Evolutionary conservation across 2,888 invertebrate genomes (phyloP).

Genomic region (Venustoraphidia nigricollis): DNA sequence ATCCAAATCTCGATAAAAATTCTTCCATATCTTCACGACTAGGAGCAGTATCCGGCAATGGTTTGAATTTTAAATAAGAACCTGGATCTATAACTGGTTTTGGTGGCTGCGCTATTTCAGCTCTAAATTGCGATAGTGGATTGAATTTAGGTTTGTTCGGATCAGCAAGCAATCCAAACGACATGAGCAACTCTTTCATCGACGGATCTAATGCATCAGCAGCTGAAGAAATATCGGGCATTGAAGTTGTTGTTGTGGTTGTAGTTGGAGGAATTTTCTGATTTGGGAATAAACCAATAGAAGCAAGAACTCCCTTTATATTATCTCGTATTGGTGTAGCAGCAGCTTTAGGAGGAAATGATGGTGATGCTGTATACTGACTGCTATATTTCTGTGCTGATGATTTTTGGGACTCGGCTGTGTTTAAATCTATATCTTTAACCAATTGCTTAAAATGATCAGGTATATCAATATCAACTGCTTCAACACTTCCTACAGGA

Average conservation of each 20-base stretch:
- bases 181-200: constrained; percentile 29
- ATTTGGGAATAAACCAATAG: constrained; percentile 26
- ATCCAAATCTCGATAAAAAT: constrained; percentile 23
- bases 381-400: constrained; percentile 21
- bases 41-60: constrained; percentile 21
- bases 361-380: constrained; percentile 27
- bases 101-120: constrained; percentile 14
- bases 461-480: constrained; percentile 2
- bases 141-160: constrained; percentile 14
- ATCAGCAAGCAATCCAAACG: constrained; percentile 27
- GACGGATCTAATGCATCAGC: constrained; percentile 26
- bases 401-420: not conserved
- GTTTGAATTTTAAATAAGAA: constrained; percentile 26
- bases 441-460: constrained; percentile 2
- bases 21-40: constrained; percentile 24
- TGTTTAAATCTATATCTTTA: constrained; percentile 1
- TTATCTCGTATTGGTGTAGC: constrained; percentile 21
- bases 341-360: constrained; percentile 13
- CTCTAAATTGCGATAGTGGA: not conserved
- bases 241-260: constrained; percentile 16
- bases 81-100: constrained; percentile 21
- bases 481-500: not conserved
- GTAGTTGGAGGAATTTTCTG: constrained; percentile 10
- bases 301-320: constrained; percentile 26
- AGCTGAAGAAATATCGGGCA: constrained; percentile 22